These are phyloP conservation scores for Telmatherina bonti DNA, from an alignment of 2,797 vertebrate genomes.

Conservation along the genomic window DNA sequence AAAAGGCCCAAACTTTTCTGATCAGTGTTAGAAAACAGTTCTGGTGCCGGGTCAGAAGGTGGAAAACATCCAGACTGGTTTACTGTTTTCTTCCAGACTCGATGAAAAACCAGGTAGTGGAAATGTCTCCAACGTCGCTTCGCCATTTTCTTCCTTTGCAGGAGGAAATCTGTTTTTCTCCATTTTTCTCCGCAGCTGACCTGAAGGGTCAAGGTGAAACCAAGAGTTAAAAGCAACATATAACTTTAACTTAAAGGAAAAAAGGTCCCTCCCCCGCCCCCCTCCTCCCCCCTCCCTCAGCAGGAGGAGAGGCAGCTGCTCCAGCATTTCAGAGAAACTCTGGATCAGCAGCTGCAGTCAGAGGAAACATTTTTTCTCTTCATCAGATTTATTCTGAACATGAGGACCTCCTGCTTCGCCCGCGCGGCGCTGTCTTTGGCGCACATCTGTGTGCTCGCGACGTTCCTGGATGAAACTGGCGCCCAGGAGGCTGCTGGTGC, in stretches of 20 bases:
- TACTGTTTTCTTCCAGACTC: too few species aligned
- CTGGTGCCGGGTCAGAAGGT: background rate
- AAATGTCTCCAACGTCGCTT: too few species aligned
- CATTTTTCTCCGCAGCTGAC: background rate
- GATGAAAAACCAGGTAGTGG: too few species aligned
- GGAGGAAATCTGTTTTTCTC: too few species aligned
- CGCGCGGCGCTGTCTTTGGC: conserved; percentile 37
- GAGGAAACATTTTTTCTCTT: background rate
- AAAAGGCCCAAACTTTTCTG: background rate
- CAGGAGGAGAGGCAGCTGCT: conserved; percentile 11
- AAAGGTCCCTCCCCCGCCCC: background rate
- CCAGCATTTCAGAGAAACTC: conserved; percentile 6
- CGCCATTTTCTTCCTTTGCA: too few species aligned
- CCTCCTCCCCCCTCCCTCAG: background rate
- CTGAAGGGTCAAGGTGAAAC: background rate
- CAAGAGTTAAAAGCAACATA: background rate
- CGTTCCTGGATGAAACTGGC: conserved; percentile 65
- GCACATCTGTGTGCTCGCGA: conserved; percentile 68
- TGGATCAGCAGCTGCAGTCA: conserved; percentile 3
- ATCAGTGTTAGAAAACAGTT: background rate
- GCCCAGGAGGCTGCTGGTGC: conserved; percentile 70
- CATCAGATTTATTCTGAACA: conserved; percentile 32
- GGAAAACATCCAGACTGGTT: too few species aligned
- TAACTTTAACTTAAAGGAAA: background rate
- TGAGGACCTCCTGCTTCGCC: conserved; percentile 51